Evolutionary conservation across 2,797 vertebrate species (phyloP).

Genomic region (Acanthurus leucopareius): DNA sequence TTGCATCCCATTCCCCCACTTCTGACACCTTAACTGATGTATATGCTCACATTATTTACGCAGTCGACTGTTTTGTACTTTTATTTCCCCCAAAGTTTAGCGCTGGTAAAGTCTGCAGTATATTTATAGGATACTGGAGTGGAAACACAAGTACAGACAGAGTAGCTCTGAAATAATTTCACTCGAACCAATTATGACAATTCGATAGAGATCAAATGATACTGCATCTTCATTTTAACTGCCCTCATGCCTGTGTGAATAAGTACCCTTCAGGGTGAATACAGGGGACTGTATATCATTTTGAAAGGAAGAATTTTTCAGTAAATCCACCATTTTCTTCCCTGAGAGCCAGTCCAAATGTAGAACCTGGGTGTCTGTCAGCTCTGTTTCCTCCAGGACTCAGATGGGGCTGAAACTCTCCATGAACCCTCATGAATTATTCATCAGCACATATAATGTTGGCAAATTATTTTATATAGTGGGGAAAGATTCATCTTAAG

Average conservation of each 20-base stretch:
- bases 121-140: slow-evolving; percentile 5
- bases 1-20: not conserved
- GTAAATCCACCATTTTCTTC: slow-evolving; percentile 55
- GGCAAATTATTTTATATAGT: slow-evolving; percentile 88
- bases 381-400: slow-evolving; percentile 69
- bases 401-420: slow-evolving; percentile 74
- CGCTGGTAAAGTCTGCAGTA: not conserved
- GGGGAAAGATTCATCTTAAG: slow-evolving; percentile 85
- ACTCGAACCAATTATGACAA: slow-evolving; percentile 60
- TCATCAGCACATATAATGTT: slow-evolving; percentile 84
- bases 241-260: slow-evolving; percentile 56
- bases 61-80: not conserved
- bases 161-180: slow-evolving; percentile 46
- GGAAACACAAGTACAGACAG: slow-evolving; percentile 40
- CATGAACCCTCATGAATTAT: slow-evolving; percentile 85
- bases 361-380: slow-evolving; percentile 65
- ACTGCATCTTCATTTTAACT: slow-evolving; percentile 58
- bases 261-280: slow-evolving; percentile 63
- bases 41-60: not conserved
- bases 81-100: not conserved
- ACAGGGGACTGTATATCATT: slow-evolving; percentile 55
- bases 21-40: slow-evolving; percentile 7
- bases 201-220: slow-evolving; percentile 61
- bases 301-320: slow-evolving; percentile 48
- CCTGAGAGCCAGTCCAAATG: slow-evolving; percentile 52